Evolutionary conservation across 2,888 invertebrate species (phyloP), one percentile per base, ranked within the genome.

Genomic region (Bruchidius siliquastri): DNA sequence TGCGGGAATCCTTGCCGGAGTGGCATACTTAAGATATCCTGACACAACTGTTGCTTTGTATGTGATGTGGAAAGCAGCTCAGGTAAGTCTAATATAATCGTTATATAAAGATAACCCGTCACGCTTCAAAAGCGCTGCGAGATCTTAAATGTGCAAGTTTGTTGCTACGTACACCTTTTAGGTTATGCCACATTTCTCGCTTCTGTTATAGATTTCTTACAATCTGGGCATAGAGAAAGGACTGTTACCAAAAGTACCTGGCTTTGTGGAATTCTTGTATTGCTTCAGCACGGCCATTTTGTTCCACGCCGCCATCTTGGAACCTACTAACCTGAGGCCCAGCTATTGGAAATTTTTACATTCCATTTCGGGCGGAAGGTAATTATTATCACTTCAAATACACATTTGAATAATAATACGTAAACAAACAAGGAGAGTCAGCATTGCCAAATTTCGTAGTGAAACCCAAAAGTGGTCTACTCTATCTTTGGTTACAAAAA

Each of bases 261-360:
- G 92, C 80, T 94, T 93, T 78, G 91, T 90, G 73, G 88, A 92
- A 70, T 87, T 94, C 74, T 86, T 95, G 32, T 95, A 95, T 84
- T 91, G 94, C 77, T 87, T 94, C 76, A 93, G 93, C 78, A 95
- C 95, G 3, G 93, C 93, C 18, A 87, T 92, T 76, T 88, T 95
- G 67, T 94, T 95, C 84, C 94, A 94, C 85, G 91, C 91, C 6
- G 94, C 93, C 72, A 90, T 94, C 67, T 81, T 95, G 75, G 96
- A 96, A 84, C 94, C 95, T 0, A 92, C 92, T 74, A 92, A 92
- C 82, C 85, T 96, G 77, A 88, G 95, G 77, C 89, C 91, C n/a
- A 94, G 94, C 73, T 96, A 96, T 86, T 94, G 93, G 90, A 93
- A 92, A 83, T 96, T 96, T 85, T 87, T 96, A 68, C 89, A 91